Percentiles rank a stretch among this genome's conserved stretches.
Evolutionary conservation across 92 coral and sea anemone genomes (phyloP).

Genomic region (Umimayanthus kanabou): DNA sequence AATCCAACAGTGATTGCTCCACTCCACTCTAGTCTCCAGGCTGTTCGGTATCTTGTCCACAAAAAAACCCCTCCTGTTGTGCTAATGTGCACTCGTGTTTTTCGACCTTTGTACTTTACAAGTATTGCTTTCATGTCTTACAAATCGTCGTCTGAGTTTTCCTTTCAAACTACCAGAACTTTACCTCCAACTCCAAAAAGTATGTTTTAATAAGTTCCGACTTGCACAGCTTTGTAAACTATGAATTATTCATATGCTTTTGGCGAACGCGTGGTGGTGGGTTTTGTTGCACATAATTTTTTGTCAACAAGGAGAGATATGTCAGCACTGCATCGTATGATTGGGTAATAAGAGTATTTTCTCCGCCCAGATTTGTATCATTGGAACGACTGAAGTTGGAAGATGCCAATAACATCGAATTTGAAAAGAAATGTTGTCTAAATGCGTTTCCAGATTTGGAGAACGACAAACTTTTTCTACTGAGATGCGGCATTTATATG

Average conservation of each 20-base stretch:
- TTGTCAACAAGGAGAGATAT: constrained; percentile 8
- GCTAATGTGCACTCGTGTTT: neutral
- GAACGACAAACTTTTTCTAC: neutral
- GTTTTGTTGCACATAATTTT: neutral
- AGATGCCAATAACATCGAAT: neutral
- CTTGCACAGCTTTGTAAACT: neutral
- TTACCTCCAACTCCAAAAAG: neutral
- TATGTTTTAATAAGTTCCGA: neutral
- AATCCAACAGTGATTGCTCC: neutral
- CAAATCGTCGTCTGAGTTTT: neutral
- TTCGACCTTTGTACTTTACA: constrained; percentile 29
- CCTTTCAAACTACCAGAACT: neutral
- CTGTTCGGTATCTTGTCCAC: neutral
- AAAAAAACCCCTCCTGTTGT: neutral
- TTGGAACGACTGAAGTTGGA: neutral
- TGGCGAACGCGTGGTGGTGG: constrained; percentile 5
- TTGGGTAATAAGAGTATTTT: constrained; percentile 37
- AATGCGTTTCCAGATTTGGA: neutral
- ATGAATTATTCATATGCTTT: constrained; percentile 29
- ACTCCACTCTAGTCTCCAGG: neutral
- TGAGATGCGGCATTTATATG: neutral
- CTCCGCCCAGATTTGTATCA: constrained; percentile 25
- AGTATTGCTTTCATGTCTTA: neutral
- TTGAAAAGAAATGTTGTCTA: constrained; percentile 2
- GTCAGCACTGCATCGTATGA: constrained; percentile 40